Conservation (phyloP, 2,113 vertebrate species). For the Euleptes europaea region DNA sequence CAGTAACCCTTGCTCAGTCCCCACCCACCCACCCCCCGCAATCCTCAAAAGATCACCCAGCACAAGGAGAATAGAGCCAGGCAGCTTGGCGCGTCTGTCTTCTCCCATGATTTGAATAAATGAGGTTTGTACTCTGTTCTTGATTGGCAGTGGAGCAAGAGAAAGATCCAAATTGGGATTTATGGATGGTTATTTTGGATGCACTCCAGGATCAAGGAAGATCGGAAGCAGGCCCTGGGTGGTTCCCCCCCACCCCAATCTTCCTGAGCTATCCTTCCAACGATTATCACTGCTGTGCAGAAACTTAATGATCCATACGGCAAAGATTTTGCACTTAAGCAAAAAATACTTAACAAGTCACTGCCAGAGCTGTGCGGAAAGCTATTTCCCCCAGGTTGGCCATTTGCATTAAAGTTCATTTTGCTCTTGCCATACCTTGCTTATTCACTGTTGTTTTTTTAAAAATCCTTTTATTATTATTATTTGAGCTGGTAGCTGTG, state of each 20-base stretch:
- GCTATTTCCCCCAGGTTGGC: background rate
- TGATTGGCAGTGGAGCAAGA: background rate
- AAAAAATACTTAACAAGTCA: conserved; percentile 6
- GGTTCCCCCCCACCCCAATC: background rate
- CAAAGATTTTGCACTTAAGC: conserved; percentile 42
- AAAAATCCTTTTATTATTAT: background rate
- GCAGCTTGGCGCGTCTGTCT: background rate
- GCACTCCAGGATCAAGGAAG: accelerated
- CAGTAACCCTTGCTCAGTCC: background rate
- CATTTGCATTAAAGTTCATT: accelerated
- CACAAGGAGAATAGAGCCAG: too few species aligned
- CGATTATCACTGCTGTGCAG: background rate
- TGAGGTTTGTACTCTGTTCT: background rate
- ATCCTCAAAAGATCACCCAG: background rate
- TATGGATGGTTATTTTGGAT: background rate
- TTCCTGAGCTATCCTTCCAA: background rate
- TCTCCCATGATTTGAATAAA: background rate
- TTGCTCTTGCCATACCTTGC: background rate
- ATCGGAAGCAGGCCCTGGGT: background rate
- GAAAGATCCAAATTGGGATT: background rate
- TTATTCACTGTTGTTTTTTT: background rate
- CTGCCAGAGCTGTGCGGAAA: background rate
- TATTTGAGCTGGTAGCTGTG: background rate
- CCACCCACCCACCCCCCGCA: background rate
- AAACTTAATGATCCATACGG: background rate